Conservation (phyloP, 1,140 invertebrate genomes). For the Bombus sibiricus region DNA sequence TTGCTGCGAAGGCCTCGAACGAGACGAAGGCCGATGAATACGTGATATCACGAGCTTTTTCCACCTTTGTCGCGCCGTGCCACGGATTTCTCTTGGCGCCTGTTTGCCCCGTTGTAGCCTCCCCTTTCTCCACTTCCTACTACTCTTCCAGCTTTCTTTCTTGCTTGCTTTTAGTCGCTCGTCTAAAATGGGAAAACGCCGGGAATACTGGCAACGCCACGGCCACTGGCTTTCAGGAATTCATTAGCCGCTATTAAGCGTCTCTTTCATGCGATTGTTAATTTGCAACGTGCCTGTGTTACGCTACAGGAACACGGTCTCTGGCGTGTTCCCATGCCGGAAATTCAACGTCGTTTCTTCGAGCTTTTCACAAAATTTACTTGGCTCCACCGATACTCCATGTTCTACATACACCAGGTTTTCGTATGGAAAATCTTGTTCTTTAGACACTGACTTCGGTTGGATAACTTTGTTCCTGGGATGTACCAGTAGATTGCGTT, state of each 20-base stretch:
- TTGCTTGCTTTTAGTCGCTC: background rate
- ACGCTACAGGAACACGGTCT: background rate
- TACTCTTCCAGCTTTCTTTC: background rate
- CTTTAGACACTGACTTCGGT: too few relatives aligned
- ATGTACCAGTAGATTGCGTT: too few relatives aligned
- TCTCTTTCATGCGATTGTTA: conserved; percentile 27
- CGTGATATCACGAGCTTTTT: conserved; percentile 37
- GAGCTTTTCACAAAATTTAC: background rate
- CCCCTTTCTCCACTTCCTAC: too few relatives aligned
- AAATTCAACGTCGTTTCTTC: background rate
- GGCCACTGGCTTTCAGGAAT: conserved; percentile 3
- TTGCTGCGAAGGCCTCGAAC: conserved; percentile 5
- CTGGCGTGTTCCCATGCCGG: background rate
- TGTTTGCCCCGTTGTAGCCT: too few relatives aligned
- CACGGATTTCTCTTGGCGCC: conserved; percentile 1
- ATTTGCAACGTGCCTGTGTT: conserved; percentile 16
- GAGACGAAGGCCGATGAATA: conserved; percentile 42
- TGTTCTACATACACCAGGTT: background rate
- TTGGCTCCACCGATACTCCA: background rate
- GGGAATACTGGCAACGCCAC: conserved; percentile 3
- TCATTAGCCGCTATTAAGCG: conserved; percentile 44
- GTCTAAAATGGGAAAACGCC: background rate
- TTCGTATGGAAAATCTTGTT: background rate
- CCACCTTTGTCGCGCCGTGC: background rate
- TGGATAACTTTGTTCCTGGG: too few relatives aligned